Conservation (phyloP, 2,113 vertebrate species). For the Grallaria varia region DNA sequence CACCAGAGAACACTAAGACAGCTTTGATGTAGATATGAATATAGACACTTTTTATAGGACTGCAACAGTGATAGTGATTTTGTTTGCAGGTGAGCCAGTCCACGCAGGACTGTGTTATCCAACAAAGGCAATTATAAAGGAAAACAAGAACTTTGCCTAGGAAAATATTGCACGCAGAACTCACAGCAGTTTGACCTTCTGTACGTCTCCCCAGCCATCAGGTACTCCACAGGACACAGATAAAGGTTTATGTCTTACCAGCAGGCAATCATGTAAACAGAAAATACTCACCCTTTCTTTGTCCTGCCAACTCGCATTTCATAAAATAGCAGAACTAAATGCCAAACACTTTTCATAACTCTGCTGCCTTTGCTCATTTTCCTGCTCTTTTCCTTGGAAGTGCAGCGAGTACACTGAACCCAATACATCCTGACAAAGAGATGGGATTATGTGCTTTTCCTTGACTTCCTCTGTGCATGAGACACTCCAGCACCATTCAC, state of each 20-base stretch:
- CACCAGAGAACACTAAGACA: not conserved
- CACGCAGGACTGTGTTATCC: not conserved
- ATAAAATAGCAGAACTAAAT: not conserved
- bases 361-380: not conserved
- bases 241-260: not conserved
- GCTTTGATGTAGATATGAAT: not conserved
- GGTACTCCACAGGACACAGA: not conserved
- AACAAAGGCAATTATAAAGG: not conserved
- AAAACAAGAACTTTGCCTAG: not conserved
- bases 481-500: not conserved
- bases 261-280: not conserved
- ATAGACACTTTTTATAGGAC: not conserved
- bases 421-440: not conserved
- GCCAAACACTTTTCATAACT: not conserved
- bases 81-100: not conserved
- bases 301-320: not conserved
- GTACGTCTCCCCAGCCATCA: not conserved
- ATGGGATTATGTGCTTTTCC: not conserved
- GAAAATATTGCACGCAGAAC: not conserved
- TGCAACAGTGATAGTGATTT: not conserved
- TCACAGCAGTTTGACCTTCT: not conserved
- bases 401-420: not conserved
- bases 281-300: not conserved
- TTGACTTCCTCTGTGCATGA: not conserved
- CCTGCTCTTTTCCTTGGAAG: not conserved